Evolutionary conservation across 1,140 invertebrate species (phyloP), one percentile per base, ranked within the genome.

Genomic region (Orius laevigatus): DNA sequence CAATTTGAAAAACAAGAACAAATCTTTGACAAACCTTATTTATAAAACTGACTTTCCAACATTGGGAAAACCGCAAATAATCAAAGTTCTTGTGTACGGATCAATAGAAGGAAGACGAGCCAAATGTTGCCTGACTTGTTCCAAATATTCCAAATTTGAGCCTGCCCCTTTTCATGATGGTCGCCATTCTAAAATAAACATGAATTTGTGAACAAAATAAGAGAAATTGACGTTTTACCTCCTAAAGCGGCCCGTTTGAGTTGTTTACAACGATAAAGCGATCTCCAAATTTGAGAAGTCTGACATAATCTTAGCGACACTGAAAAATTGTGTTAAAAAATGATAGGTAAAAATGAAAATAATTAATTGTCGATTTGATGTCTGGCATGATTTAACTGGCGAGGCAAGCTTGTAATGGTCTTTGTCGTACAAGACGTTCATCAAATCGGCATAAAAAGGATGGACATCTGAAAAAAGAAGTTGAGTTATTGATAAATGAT

Each of bases 341-440:
- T 25, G 8, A 8, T 25, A 25, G n/a, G n/a, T 25, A 25, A 25
- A 25, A 25, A 25, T 25, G 8, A 25, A 25, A 25, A 25, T 25
- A 72, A 75, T 72, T 70, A 93, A 85, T 90, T 96, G 63, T 97
- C 93, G 59, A 98, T 89, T 32, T 98, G 72, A 75, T 96, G 89
- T 56, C 90, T 72, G 2, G 93, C 93, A 14, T 87, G 97, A 64
- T 98, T 98, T n/a, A 98, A 72, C 66, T 98, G 94, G 54, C 95
- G 95, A 32, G 98, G 70, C 94, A 40, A 99, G 70, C 70, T 99
- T 99, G 72, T 96, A 99, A 70, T 99, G 95, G 66, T 99, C 94
- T 61, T 94, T 95, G 61, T 98, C 94, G 65, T 98, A 99, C 5
- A 98, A 68, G n/a, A 98, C 87, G 65, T 98, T 98, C 86, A 99